These are phyloP conservation scores for Amblyteles armatorius DNA, from an alignment of 2,888 invertebrate genomes.

Conservation along the genomic window DNA sequence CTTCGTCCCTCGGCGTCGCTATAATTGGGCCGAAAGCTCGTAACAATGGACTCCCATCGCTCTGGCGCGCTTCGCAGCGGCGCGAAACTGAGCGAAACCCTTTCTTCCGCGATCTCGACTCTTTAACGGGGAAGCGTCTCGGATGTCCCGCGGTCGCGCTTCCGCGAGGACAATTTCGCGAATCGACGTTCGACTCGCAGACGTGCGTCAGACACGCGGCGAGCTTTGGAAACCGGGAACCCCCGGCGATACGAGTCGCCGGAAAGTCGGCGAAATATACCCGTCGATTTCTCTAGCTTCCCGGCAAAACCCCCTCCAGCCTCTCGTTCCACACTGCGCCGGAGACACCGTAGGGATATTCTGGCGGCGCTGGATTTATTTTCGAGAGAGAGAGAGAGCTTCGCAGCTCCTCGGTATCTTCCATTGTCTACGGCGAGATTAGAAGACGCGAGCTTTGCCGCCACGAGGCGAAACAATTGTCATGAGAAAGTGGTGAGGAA, in stretches of 20 bases:
- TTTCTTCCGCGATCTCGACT: slow-evolving; percentile 12
- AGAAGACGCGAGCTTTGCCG: not conserved
- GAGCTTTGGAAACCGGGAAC: slow-evolving; percentile 15
- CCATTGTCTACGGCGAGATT: not conserved
- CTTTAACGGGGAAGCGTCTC: slow-evolving; percentile 7
- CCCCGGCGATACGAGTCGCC: not conserved
- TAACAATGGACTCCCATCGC: slow-evolving; percentile 71
- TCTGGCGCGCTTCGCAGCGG: slow-evolving; percentile 49
- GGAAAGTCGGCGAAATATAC: slow-evolving; percentile 8
- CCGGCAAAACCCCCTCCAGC: not conserved
- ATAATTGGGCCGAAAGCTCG: slow-evolving; percentile 72
- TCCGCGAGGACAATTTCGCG: slow-evolving; percentile 22
- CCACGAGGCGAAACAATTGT: not conserved
- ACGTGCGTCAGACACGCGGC: not conserved
- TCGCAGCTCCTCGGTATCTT: not conserved
- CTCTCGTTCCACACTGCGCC: not conserved
- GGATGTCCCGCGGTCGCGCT: not conserved
- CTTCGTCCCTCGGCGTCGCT: slow-evolving; percentile 67
- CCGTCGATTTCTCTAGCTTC: slow-evolving; percentile 40
- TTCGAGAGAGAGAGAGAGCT: not conserved
- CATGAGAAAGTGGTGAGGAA: not conserved
- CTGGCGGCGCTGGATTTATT: slow-evolving; percentile 46
- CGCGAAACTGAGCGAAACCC: slow-evolving; percentile 28
- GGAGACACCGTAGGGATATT: slow-evolving; percentile 6
- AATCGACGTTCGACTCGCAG: not conserved